Conservation (phyloP, 2,797 vertebrate species). For the Harpia harpyja region DNA sequence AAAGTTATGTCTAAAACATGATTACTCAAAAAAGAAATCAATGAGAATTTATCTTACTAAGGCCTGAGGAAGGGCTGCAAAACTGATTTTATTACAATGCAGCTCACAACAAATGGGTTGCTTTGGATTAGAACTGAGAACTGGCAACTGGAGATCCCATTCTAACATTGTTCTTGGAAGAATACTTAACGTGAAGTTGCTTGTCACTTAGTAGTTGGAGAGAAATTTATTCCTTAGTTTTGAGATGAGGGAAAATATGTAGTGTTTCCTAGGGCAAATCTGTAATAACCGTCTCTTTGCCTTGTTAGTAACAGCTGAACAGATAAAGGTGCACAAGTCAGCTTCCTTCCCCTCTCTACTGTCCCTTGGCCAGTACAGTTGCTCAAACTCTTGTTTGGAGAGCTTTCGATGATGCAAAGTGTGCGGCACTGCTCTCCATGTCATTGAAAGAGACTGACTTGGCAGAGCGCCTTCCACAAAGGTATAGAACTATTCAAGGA, state of each 20-base stretch:
- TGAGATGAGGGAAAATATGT: not conserved
- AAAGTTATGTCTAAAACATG: not conserved
- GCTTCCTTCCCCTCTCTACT: not conserved
- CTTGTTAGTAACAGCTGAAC: not conserved
- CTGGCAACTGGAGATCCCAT: not conserved
- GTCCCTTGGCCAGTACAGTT: not conserved
- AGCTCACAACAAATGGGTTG: not conserved
- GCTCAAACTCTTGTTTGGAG: not conserved
- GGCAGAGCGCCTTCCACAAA: not conserved
- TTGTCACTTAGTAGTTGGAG: not conserved
- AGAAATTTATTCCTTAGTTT: not conserved
- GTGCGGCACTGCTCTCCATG: not conserved
- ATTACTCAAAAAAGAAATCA: not conserved
- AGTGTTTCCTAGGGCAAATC: not conserved
- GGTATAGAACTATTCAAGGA: not conserved
- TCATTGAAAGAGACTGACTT: not conserved
- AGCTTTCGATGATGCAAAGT: not conserved
- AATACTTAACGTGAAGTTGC: not conserved
- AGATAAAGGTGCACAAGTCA: not conserved
- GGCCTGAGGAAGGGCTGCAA: not conserved
- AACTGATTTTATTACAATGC: not conserved
- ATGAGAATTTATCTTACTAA: not conserved
- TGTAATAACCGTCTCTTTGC: not conserved
- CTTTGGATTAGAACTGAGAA: not conserved
- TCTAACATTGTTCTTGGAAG: not conserved